Evolutionary conservation across 2,113 vertebrate genomes (phyloP).

Genomic region (Amphilophus citrinellus): DNA sequence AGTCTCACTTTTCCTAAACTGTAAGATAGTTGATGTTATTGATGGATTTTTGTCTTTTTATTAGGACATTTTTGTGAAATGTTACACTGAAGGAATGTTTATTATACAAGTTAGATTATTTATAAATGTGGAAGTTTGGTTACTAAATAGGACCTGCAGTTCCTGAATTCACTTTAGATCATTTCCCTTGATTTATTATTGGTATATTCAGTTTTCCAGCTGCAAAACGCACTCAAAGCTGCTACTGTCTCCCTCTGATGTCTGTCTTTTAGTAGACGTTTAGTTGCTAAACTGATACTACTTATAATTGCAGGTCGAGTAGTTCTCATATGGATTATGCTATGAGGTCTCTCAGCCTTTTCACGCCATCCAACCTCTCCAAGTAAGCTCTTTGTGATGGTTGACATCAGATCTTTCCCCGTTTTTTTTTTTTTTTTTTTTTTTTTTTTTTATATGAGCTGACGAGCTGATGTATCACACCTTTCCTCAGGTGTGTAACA

Average conservation of each 20-base stretch:
- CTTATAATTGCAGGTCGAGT: slow-evolving; percentile 9
- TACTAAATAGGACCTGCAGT: background rate
- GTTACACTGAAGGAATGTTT: background rate
- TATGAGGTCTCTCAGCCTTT: slow-evolving; percentile 84
- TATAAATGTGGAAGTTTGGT: background rate
- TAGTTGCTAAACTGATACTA: background rate
- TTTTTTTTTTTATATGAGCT: background rate
- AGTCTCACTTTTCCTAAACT: background rate
- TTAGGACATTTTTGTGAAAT: background rate
- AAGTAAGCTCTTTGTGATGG: slow-evolving; percentile 80
- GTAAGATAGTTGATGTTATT: background rate
- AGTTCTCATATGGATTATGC: slow-evolving; percentile 84
- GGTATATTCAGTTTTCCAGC: background rate
- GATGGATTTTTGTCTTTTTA: background rate
- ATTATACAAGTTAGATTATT: background rate
- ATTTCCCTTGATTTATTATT: background rate
- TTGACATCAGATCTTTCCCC: background rate
- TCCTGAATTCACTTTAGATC: background rate
- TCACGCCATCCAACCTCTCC: slow-evolving; percentile 82
- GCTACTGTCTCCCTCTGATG: background rate
- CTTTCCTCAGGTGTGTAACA: slow-evolving; percentile 79
- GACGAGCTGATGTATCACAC: background rate
- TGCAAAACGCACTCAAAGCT: background rate
- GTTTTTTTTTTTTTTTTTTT: background rate
- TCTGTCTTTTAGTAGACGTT: background rate